Conservation (phyloP, 2,888 invertebrate species). For the Mimachlamys varia region DNA sequence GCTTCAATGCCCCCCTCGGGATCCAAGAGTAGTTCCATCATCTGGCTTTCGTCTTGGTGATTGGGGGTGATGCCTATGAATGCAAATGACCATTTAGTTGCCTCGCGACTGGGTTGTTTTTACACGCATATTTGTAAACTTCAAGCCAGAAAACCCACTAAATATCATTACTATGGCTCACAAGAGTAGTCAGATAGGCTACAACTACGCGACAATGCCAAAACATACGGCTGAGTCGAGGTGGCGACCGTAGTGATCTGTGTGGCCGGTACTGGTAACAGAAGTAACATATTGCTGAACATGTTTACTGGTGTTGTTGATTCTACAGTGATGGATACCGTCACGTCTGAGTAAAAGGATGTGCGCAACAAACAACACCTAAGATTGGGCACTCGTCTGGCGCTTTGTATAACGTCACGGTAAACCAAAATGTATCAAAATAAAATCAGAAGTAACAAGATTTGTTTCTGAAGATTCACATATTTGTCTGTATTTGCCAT, state of each 20-base stretch:
- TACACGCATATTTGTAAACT: conserved; percentile 24
- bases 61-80: conserved; percentile 47
- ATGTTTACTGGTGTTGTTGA: not conserved
- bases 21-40: conserved; percentile 47
- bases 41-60: conserved; percentile 48
- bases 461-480: too few species aligned
- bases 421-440: too few species aligned
- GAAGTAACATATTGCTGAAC: not conserved
- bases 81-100: conserved; percentile 45
- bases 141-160: not conserved
- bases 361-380: too few species aligned
- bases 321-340: not conserved
- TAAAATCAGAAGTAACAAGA: too few species aligned
- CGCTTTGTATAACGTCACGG: too few species aligned
- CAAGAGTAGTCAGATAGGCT: not conserved
- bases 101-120: conserved; percentile 33
- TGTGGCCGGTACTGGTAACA: not conserved
- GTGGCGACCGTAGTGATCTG: not conserved
- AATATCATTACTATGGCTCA: not conserved
- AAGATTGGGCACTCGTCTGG: too few species aligned
- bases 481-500: too few species aligned
- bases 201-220: not conserved
- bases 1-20: conserved; percentile 38
- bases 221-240: not conserved
- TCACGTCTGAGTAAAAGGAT: not conserved